Evolutionary conservation across 2,888 invertebrate genomes (phyloP).

Genomic region (Heteropelma amictum): DNA sequence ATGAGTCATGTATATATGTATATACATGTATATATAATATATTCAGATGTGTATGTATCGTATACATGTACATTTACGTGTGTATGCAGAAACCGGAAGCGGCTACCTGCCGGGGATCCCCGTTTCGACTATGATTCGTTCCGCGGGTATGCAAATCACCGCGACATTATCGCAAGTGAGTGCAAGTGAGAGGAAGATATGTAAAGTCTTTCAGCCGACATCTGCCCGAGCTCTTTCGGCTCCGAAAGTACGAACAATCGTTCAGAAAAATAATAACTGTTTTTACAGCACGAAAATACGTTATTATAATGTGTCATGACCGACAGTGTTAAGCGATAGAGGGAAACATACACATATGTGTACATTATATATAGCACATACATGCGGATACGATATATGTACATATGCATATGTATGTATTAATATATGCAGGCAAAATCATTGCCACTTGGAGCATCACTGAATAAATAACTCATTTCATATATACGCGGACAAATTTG

Average conservation of each 20-base stretch:
- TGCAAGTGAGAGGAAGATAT: conserved; percentile 44
- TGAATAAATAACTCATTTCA: conserved; percentile 43
- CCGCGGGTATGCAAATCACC: conserved; percentile 72
- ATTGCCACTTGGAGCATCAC: conserved; percentile 39
- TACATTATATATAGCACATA: not conserved
- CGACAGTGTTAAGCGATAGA: conserved; percentile 52
- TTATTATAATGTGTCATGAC: conserved; percentile 61
- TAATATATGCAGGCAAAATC: not conserved
- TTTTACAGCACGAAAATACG: conserved; percentile 72
- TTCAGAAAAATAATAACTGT: conserved; percentile 74
- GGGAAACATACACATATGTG: conserved; percentile 7
- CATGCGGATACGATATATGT: not conserved
- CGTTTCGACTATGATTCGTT: conserved; percentile 68
- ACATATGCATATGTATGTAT: not conserved
- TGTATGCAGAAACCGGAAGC: conserved; percentile 50
- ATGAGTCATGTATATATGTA: not conserved
- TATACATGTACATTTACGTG: not conserved
- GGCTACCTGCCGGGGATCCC: conserved; percentile 70
- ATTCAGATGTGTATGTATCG: not conserved
- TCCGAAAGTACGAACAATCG: conserved; percentile 67
- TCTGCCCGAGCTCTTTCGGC: conserved; percentile 66
- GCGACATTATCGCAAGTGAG: conserved; percentile 36
- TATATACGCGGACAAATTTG: conserved; percentile 33
- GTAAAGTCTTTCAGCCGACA: conserved; percentile 67
- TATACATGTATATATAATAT: not conserved